These are phyloP conservation scores for Mormyrops boulengeri DNA, from an alignment of 2,797 vertebrate species.

Conservation along the genomic window DNA sequence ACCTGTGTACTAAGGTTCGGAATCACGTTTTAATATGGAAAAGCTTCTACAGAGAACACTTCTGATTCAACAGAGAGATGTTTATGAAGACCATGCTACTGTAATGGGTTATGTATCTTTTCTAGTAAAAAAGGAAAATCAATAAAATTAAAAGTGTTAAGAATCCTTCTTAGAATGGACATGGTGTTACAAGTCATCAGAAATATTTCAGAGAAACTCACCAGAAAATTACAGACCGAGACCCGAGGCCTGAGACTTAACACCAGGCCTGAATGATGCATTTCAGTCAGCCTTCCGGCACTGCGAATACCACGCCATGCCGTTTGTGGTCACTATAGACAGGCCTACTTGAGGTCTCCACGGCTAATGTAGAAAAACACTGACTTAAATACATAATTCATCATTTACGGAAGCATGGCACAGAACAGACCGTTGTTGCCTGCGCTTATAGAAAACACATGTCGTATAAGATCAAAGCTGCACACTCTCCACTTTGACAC, in stretches of 20 bases:
- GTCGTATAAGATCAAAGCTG: not conserved
- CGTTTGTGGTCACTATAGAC: not conserved
- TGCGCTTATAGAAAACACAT: not conserved
- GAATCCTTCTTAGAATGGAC: not conserved
- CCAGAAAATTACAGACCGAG: not conserved
- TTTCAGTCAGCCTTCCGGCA: not conserved
- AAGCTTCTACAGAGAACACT: not conserved
- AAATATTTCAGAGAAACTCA: not conserved
- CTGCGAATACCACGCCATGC: not conserved
- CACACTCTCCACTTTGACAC: not conserved
- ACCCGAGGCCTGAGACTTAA: not conserved
- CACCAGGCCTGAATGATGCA: not conserved
- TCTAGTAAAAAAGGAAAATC: not conserved
- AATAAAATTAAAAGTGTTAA: not conserved
- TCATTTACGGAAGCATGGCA: not conserved
- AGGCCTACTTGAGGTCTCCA: not conserved
- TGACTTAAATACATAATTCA: not conserved
- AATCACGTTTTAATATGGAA: not conserved
- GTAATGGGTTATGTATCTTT: not conserved
- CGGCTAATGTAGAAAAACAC: slow-evolving; percentile 2
- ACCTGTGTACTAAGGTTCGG: too few relatives aligned
- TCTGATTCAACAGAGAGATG: not conserved
- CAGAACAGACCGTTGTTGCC: not conserved
- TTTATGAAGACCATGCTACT: not conserved
- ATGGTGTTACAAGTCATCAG: not conserved